Evolutionary conservation across 2,797 vertebrate species (phyloP).

Genomic region (Distichodus sexfasciatus): DNA sequence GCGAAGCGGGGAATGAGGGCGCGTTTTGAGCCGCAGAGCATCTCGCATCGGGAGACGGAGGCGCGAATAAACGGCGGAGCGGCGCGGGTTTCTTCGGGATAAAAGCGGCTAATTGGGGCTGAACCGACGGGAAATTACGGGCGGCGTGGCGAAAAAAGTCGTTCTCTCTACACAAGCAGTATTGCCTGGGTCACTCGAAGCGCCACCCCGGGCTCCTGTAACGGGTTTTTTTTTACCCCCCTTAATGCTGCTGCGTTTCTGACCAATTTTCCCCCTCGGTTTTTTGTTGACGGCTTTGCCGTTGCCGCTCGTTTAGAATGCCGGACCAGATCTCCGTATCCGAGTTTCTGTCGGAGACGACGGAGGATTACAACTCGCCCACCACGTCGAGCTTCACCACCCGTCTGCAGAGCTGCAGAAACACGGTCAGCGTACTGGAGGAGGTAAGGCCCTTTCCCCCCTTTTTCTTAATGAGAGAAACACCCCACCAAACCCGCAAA

Average conservation of each 20-base stretch:
- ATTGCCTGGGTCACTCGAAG: too few species aligned
- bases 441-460: constrained; percentile 81
- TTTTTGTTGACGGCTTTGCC: neutral
- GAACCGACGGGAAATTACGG: too few species aligned
- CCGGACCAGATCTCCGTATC: constrained; percentile 91
- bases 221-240: constrained; percentile 21
- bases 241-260: constrained; percentile 56
- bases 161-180: too few species aligned
- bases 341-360: constrained; percentile 89
- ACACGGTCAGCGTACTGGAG: constrained; percentile 84
- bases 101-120: too few species aligned
- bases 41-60: constrained; percentile 18
- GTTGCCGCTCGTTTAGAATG: constrained; percentile 70
- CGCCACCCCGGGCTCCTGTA: too few species aligned
- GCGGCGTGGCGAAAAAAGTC: too few species aligned
- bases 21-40: constrained; percentile 11
- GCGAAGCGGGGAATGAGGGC: constrained; percentile 27
- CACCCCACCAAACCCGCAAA: too few species aligned
- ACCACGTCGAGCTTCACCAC: constrained; percentile 91
- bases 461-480: too few species aligned
- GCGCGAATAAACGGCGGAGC: too few species aligned
- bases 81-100: too few species aligned
- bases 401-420: constrained; percentile 85
- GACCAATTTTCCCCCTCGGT: constrained; percentile 16
- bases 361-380: constrained; percentile 90